A percentile compares a stretch with the other conserved stretches of the same genome.
These are phyloP conservation scores for Callionymus lyra DNA, from an alignment of 2,113 vertebrate genomes.

Conservation along the genomic window DNA sequence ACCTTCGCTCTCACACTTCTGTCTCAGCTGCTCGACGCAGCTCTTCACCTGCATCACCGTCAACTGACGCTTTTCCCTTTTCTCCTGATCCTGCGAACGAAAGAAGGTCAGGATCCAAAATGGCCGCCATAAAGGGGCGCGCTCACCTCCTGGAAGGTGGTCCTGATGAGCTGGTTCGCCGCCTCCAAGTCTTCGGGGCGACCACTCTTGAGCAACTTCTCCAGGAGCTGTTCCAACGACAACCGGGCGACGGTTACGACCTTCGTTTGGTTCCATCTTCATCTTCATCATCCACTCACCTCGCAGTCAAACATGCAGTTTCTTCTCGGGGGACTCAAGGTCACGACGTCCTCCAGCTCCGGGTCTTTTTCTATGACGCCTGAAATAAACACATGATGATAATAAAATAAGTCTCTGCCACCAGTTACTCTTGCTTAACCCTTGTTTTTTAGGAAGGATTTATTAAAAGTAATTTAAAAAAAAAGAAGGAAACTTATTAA, in stretches of 20 bases:
- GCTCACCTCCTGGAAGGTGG: constrained; percentile 76
- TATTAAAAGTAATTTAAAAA: too few relatives aligned
- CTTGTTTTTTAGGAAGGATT: too few relatives aligned
- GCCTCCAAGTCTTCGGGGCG: constrained; percentile 78
- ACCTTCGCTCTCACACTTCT: constrained; percentile 55
- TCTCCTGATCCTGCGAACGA: constrained; percentile 76
- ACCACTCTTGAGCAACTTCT: constrained; percentile 75
- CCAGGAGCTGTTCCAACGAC: constrained; percentile 81
- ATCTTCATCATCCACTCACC: constrained; percentile 51
- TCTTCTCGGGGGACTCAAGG: constrained; percentile 74
- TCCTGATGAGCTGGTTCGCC: constrained; percentile 85
- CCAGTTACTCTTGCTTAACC: too few relatives aligned
- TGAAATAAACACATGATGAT: constrained; percentile 30
- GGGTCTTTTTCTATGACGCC: constrained; percentile 86
- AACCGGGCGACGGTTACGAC: too few relatives aligned
- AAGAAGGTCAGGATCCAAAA: too few relatives aligned
- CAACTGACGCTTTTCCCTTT: constrained; percentile 63
- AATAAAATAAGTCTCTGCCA: too few relatives aligned
- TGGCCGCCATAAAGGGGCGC: neutral
- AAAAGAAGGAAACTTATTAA: too few relatives aligned
- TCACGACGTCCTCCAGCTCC: constrained; percentile 67
- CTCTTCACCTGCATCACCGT: constrained; percentile 74
- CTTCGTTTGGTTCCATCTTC: too few relatives aligned
- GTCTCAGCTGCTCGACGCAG: constrained; percentile 55
- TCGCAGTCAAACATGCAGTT: constrained; percentile 84